Evolutionary conservation across 2,113 vertebrate genomes (phyloP), one percentile per base, ranked within the genome.

Genomic region (Mugil cephalus): DNA sequence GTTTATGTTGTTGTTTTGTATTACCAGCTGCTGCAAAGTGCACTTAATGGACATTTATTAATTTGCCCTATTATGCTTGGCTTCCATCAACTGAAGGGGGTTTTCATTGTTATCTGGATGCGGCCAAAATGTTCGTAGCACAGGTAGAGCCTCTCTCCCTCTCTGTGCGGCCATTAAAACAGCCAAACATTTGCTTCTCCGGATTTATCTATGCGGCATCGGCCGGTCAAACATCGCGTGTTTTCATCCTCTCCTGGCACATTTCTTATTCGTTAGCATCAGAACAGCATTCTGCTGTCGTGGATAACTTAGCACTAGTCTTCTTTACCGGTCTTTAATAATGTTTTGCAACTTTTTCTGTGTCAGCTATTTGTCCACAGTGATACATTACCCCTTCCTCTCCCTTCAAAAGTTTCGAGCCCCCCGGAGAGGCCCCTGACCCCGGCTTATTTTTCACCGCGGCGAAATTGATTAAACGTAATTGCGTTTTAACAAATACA

Each of bases 401-500:
- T 38, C 51, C 24, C 18, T 55, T 82, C 40, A 38, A 63, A 79
- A 48, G 69, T 74, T 1, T 18, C 15, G 52, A 4, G 42, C 42
- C 67, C 66, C 38, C 7, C 10, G 56, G 38, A 1, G 43, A 60
- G 58, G 72, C 30, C 40, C 43, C 52, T 77, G 80, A 85, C 85
- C 65, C 52, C 67, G n/a, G 72, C 64, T 69, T 85, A 84, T 88
- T 82, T 92, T 77, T 79, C 85, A 80, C 81, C 36, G 50, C 83
- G 83, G 78, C 69, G 56, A 65, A 85, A 89, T 84, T 83, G 88
- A 93, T 91, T 88, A 87, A 90, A 79, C 61, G 59, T 81, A 88
- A 91, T 90, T 82, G 45, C 58, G 8, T 85, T 89, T 88, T 87
- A 89, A 90, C 89, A 90, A 87, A 91, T 87, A 89, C 85, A 90